A percentile compares a stretch with the other conserved stretches of the same genome.
phyloP scores from a whole-genome alignment of 2,113 vertebrate genomes.

The Oceanodroma tethys region DNA sequence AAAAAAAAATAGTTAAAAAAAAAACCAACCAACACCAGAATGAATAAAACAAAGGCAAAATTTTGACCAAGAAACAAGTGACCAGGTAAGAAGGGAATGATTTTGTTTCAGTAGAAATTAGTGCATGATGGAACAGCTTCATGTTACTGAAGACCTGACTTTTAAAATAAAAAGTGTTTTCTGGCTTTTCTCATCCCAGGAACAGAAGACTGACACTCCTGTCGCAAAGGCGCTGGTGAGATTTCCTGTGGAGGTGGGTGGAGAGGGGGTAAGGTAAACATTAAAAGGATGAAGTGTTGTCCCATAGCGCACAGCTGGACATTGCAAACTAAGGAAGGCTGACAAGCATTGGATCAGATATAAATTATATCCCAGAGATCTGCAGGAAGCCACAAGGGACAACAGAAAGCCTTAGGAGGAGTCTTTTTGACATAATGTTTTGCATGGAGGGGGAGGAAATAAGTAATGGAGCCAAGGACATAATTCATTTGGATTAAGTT shows the following conservation, averaged over 20 bases:
- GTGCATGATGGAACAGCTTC: background rate
- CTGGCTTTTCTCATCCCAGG: background rate
- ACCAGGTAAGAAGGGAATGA: background rate
- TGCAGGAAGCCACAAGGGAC: background rate
- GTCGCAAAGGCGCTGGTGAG: background rate
- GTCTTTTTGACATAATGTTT: background rate
- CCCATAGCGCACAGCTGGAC: background rate
- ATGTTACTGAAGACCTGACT: background rate
- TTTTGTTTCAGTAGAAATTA: background rate
- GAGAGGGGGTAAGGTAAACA: slow-evolving; percentile 1
- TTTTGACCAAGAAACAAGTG: background rate
- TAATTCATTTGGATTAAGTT: background rate
- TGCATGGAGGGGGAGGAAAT: background rate
- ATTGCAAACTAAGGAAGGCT: background rate
- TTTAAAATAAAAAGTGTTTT: background rate
- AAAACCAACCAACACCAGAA: background rate
- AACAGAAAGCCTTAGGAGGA: background rate
- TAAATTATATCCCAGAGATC: background rate
- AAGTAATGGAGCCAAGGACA: background rate
- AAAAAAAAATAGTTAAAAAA: background rate
- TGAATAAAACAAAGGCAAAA: background rate
- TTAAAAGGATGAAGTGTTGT: background rate
- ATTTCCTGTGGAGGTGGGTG: slow-evolving; percentile 1
- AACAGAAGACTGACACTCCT: background rate
- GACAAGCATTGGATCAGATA: background rate